A percentile compares a stretch with the other conserved stretches of the same genome.
Conservation (phyloP, 2,888 invertebrate species). For the Lithophane ornitopus region DNA sequence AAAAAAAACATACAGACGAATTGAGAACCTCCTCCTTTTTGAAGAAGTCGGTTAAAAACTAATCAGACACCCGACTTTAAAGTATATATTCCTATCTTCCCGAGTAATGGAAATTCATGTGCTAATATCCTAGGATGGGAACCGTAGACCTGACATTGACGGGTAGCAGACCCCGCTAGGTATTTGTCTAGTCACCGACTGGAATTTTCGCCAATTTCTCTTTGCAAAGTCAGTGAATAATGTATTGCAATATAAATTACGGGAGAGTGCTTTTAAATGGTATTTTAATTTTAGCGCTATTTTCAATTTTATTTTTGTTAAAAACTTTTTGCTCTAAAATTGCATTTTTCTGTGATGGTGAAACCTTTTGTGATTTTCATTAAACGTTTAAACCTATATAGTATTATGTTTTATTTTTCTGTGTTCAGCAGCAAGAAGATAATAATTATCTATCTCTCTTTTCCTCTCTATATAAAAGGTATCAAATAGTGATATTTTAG, state of each 20-base stretch:
- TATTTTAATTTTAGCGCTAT: conserved; percentile 1
- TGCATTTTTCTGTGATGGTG: not conserved
- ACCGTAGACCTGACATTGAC: conserved; percentile 47
- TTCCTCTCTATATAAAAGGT: not conserved
- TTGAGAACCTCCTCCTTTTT: too few relatives aligned
- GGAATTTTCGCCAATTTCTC: conserved; percentile 47
- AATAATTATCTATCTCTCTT: not conserved
- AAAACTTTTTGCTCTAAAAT: not conserved
- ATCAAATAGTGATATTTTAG: not conserved
- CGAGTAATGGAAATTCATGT: conserved; percentile 14
- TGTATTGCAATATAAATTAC: conserved; percentile 31
- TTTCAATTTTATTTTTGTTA: not conserved
- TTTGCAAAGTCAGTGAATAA: conserved; percentile 34
- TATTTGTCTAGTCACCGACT: conserved; percentile 57
- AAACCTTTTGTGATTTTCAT: not conserved
- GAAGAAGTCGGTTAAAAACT: too few relatives aligned
- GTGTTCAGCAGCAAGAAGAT: not conserved
- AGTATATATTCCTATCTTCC: not conserved
- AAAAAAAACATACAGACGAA: too few relatives aligned
- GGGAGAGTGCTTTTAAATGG: conserved; percentile 19
- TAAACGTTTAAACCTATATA: too few relatives aligned
- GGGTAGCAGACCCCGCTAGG: conserved; percentile 35
- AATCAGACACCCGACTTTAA: not conserved
- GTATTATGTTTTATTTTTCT: not conserved
- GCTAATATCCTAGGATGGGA: conserved; percentile 25